Conservation (phyloP, 2,888 invertebrate species). For the Rhorus exstirpatorius region DNA sequence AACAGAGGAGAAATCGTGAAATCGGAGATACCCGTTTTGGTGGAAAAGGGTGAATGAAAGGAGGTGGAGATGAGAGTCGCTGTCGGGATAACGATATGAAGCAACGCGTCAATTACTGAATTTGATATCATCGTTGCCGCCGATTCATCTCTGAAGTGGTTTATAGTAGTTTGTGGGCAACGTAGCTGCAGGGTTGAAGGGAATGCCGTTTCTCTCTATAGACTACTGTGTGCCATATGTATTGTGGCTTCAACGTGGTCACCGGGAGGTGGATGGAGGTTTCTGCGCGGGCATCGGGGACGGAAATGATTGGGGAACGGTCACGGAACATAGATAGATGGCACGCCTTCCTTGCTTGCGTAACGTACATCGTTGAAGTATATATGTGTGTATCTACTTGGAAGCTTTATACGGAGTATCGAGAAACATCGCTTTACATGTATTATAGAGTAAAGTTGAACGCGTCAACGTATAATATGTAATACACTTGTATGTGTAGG, state of each 20-base stretch:
- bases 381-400: conserved; percentile 9
- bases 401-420: conserved; percentile 12
- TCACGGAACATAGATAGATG: conserved; percentile 46
- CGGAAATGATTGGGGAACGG: conserved; percentile 20
- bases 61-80: background rate
- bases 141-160: conserved; percentile 35
- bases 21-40: background rate
- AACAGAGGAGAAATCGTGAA: background rate
- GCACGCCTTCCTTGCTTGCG: conserved; percentile 16
- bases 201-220: conserved; percentile 65
- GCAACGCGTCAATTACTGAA: conserved; percentile 76
- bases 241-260: conserved; percentile 70
- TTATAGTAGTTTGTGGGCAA: conserved; percentile 12
- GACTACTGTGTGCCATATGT: conserved; percentile 74
- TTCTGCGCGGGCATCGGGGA: conserved; percentile 21
- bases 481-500: conserved; percentile 7
- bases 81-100: conserved; percentile 58
- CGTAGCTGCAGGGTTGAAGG: conserved; percentile 13
- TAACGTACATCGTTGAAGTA: conserved; percentile 16
- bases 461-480: background rate
- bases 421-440: conserved; percentile 22
- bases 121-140: conserved; percentile 77
- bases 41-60: background rate
- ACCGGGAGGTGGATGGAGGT: background rate
- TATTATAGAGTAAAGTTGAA: conserved; percentile 12